Conservation (phyloP, 2,888 invertebrate genomes). For the Drosophila bunnanda region DNA sequence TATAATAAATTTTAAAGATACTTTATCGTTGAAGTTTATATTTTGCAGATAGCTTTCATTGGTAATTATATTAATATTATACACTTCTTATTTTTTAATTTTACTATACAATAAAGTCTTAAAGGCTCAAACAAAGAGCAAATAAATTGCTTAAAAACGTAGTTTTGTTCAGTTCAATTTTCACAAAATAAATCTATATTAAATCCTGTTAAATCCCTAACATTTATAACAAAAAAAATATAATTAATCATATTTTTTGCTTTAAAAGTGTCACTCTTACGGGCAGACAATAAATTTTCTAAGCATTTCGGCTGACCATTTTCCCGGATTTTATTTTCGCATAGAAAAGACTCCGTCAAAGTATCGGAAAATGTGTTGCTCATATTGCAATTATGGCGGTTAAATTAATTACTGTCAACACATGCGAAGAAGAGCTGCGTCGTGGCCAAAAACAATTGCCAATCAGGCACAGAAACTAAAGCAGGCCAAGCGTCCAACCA, state of each 20-base stretch:
- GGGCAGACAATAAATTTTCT: background rate
- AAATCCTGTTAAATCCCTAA: no score
- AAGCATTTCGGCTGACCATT: background rate
- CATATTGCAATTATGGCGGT: constrained; percentile 73
- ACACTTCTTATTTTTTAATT: background rate
- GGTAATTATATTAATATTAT: background rate
- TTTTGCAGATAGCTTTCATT: background rate
- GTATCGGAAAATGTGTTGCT: constrained; percentile 69
- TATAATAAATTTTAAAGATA: background rate
- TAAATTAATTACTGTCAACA: constrained; percentile 80
- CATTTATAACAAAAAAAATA: background rate
- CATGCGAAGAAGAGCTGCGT: constrained; percentile 55
- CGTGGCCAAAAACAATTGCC: constrained; percentile 46
- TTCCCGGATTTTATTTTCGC: background rate
- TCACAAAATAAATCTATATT: no score
- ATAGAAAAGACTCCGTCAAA: constrained; percentile 35
- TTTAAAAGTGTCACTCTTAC: background rate
- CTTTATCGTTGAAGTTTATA: background rate
- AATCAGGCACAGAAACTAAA: constrained; percentile 66
- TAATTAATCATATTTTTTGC: background rate
- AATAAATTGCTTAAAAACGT: background rate
- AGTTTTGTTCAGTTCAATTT: background rate
- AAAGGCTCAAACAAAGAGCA: background rate
- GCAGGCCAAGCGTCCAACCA: constrained; percentile 66
- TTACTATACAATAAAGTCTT: background rate